Evolutionary conservation across 35 echinoderm and acorn worm species (phyloP).

Genomic region (Strongylocentrotus purpuratus): DNA sequence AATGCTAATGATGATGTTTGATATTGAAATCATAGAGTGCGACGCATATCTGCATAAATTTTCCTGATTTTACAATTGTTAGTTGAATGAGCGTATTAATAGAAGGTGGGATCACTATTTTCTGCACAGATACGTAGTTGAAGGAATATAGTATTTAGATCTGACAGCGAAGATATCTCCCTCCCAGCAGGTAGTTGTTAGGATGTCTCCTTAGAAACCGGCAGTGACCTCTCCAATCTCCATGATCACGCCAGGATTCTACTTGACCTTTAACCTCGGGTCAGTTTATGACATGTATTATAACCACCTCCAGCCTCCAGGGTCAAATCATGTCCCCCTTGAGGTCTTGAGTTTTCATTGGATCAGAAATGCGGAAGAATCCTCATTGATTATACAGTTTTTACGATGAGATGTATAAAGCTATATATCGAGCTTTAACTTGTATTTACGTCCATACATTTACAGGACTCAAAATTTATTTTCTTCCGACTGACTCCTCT

Average conservation of each 20-base stretch:
- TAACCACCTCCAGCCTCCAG: not conserved
- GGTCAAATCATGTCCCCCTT: not conserved
- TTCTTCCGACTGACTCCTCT: too few species aligned
- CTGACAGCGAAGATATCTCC: not conserved
- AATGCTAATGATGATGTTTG: too few species aligned
- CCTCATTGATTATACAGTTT: too few species aligned
- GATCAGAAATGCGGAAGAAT: not conserved
- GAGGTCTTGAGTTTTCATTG: not conserved
- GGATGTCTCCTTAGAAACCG: not conserved
- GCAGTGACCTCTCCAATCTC: constrained; percentile 4
- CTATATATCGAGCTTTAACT: too few species aligned
- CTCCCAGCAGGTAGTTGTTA: not conserved
- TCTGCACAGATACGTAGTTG: not conserved
- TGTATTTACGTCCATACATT: too few species aligned
- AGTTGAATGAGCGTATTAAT: not conserved
- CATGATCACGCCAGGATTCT: not conserved
- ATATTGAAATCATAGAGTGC: too few species aligned
- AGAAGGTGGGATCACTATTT: not conserved
- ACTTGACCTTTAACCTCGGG: constrained; percentile 7
- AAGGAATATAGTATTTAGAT: not conserved
- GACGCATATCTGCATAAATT: too few species aligned
- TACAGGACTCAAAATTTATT: too few species aligned
- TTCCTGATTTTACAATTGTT: too few species aligned
- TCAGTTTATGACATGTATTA: not conserved
- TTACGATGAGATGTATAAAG: too few species aligned